Evolutionary conservation across 2,888 invertebrate species (phyloP), one percentile per base, ranked within the genome.

Genomic region (Pardosa pseudoannulata): DNA sequence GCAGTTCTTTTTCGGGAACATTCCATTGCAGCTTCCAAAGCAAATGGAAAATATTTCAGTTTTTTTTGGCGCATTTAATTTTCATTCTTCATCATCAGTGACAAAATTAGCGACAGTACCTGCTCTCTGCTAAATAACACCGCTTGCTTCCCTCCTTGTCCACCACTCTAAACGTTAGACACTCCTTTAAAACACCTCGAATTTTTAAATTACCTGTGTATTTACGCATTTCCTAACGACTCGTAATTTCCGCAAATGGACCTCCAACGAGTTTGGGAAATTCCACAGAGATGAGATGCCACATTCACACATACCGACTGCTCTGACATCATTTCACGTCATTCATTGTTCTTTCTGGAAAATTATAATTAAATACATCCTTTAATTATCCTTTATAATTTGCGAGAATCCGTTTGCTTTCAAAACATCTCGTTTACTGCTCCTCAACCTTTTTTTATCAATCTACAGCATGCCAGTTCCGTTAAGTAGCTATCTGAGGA

Each of bases 191-290:
- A 81, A 36, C 67, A 62, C 73, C 68, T 74, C 67, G 68, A 64
- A 75, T 82, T 82, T 82, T 82, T 82, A 82, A 82, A 82, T 82
- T 82, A 82, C 75, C 82, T 62, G 27, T 70, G 82, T 73, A 81
- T 81, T 81, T 81, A 81, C 81, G 81, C 56, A 46, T 68, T 75
- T 75, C 75, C 75, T 82, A 82, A 82, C 75, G 82, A 82, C 68
- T 16, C 68, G 41, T 75, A 81, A 82, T 82, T 82, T 75, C 64
- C 41, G 46, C 64, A 82, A 82, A 82, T 82, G 82, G 75, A 82
- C 82, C 74, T 70, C 19, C 71, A 56, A 46, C 70, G 75, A 74
- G 62, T 81, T 74, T 67, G 31, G 81, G 28, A 62, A 75, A 82
- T 82, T 82, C 82, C 82, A 31, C 62, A 29, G 75, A 31, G 56